phyloP scores from a whole-genome alignment of 1,140 invertebrate species.

The Ostrea denselamellosa region DNA sequence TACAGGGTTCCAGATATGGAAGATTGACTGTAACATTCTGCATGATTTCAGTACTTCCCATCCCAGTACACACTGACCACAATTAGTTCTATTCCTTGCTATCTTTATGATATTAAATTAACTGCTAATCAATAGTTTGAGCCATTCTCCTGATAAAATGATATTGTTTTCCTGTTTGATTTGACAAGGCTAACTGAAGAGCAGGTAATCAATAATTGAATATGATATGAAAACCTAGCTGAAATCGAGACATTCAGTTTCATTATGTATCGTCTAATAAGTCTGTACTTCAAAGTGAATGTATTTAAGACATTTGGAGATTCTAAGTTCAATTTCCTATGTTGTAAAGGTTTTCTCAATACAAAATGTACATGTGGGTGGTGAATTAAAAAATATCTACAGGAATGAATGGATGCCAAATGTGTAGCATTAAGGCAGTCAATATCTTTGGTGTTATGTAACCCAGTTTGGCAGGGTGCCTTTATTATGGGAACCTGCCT shows the following conservation, averaged over 20 bases:
- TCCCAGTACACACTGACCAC: neutral
- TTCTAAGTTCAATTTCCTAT: neutral
- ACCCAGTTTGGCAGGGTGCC: constrained; percentile 11
- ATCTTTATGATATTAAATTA: constrained; percentile 7
- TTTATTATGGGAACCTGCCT: constrained; percentile 1
- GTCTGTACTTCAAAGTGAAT: neutral
- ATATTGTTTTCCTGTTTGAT: constrained; percentile 10
- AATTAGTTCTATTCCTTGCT: neutral
- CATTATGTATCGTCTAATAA: neutral
- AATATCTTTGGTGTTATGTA: constrained; percentile 9
- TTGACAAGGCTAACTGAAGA: neutral
- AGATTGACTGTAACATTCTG: too few relatives aligned
- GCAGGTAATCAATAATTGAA: constrained; percentile 25
- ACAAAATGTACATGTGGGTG: too few relatives aligned
- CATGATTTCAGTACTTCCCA: neutral
- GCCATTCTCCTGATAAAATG: constrained; percentile 5
- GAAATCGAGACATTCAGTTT: neutral
- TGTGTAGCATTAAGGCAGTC: neutral
- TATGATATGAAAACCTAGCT: neutral
- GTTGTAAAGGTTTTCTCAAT: too few relatives aligned
- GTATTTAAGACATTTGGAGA: neutral
- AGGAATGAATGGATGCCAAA: neutral
- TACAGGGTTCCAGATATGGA: too few relatives aligned
- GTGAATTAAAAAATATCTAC: too few relatives aligned
- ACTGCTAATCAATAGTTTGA: neutral